phyloP scores from a whole-genome alignment of 2,888 invertebrate species.

The Petrophora chlorosata region DNA sequence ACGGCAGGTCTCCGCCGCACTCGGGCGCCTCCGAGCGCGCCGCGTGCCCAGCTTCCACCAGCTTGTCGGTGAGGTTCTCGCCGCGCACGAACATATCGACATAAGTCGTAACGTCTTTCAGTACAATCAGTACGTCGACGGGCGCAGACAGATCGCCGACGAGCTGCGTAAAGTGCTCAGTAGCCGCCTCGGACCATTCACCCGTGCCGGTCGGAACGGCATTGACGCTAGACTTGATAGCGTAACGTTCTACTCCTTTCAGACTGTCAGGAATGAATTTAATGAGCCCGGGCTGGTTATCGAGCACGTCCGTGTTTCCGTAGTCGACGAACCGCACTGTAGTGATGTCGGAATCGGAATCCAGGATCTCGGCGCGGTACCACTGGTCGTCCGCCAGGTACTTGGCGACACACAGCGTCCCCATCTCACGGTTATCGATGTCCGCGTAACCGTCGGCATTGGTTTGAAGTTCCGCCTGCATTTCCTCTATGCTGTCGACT shows the following conservation, averaged over 20 bases:
- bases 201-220: conserved; percentile 85
- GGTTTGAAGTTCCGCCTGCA: conserved; percentile 87
- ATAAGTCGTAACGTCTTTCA: conserved; percentile 84
- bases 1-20: conserved; percentile 76
- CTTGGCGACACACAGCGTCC: conserved; percentile 88
- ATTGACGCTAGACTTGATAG: conserved; percentile 87
- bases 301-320: conserved; percentile 90
- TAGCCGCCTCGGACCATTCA: conserved; percentile 87
- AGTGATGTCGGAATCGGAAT: conserved; percentile 89
- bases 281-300: conserved; percentile 84
- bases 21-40: conserved; percentile 77
- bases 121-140: conserved; percentile 80
- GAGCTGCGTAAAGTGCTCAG: conserved; percentile 79
- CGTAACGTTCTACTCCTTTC: conserved; percentile 81
- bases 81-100: conserved; percentile 86
- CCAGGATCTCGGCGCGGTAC: conserved; percentile 96
- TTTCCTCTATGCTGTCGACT: conserved; percentile 78
- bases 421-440: conserved; percentile 83
- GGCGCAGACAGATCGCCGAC: conserved; percentile 78
- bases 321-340: conserved; percentile 91
- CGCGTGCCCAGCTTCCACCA: conserved; percentile 85
- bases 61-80: conserved; percentile 84
- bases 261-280: conserved; percentile 85
- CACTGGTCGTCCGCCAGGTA: conserved; percentile 93
- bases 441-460: conserved; percentile 78